A percentile compares a stretch with the other conserved stretches of the same genome.
phyloP scores from a whole-genome alignment of 1,140 invertebrate species.

The Drosophila nikananu region DNA sequence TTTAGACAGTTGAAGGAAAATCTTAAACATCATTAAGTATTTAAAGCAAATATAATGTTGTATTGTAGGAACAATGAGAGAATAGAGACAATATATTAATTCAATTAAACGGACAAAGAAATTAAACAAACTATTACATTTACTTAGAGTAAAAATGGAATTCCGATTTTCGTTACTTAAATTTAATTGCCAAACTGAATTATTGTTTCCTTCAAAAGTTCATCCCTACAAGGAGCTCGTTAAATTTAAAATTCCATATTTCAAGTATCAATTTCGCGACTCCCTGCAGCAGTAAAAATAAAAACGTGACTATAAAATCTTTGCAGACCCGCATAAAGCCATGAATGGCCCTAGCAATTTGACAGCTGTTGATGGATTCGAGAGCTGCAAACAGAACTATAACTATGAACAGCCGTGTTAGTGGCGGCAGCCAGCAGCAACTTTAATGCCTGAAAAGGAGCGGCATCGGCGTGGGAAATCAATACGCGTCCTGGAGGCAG shows the following conservation, averaged over 20 bases:
- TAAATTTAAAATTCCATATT: constrained; percentile 24
- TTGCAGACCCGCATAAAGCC: constrained; percentile 35
- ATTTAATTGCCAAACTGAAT: not conserved
- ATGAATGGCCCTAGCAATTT: constrained; percentile 42
- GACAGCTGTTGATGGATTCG: constrained; percentile 69
- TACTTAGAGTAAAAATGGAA: not conserved
- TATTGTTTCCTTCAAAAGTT: no score
- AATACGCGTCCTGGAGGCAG: constrained; percentile 40
- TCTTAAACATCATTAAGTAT: not conserved
- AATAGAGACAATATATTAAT: not conserved
- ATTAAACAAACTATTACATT: not conserved
- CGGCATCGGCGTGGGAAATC: constrained; percentile 44
- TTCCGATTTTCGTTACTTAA: not conserved
- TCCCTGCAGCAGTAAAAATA: constrained; percentile 5
- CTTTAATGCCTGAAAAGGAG: constrained; percentile 60
- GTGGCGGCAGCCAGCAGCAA: constrained; percentile 32
- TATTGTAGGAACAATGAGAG: not conserved
- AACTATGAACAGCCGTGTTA: constrained; percentile 34
- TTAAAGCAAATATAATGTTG: not conserved
- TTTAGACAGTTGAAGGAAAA: not conserved
- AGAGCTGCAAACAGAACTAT: constrained; percentile 45
- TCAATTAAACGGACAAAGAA: not conserved
- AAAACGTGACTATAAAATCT: constrained; percentile 31
- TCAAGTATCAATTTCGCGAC: constrained; percentile 6
- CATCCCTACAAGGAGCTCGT: not conserved